phyloP scores from a whole-genome alignment of 2,888 invertebrate genomes.

The Macaria notata region DNA sequence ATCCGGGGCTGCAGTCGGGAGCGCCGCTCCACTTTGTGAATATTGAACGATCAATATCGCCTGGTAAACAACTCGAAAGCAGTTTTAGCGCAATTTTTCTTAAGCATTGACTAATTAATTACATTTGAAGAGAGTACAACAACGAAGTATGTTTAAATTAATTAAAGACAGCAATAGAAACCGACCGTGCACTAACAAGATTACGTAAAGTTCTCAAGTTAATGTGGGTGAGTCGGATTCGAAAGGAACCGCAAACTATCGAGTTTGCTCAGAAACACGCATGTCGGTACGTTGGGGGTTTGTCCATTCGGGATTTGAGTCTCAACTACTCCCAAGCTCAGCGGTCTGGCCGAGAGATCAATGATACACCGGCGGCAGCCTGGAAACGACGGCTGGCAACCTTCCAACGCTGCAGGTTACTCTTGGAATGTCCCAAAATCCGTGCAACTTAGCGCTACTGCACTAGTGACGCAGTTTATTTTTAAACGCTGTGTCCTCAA shows the following conservation, averaged over 20 bases:
- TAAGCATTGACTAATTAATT: no score
- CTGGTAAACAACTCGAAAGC: no score
- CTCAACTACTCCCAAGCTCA: slow-evolving; percentile 18
- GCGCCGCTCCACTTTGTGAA: no score
- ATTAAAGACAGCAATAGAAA: slow-evolving; percentile 15
- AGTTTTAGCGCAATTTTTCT: no score
- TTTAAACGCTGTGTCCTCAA: slow-evolving; percentile 14
- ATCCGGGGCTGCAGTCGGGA: no score
- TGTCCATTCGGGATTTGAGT: slow-evolving; percentile 20
- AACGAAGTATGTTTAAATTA: slow-evolving; percentile 9
- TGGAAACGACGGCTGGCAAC: slow-evolving; percentile 40
- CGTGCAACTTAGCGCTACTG: slow-evolving; percentile 33
- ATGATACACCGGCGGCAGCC: slow-evolving; percentile 30
- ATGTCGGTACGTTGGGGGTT: slow-evolving; percentile 21
- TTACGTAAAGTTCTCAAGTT: slow-evolving; percentile 34
- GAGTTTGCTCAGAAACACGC: slow-evolving; percentile 24
- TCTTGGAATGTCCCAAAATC: slow-evolving; percentile 42
- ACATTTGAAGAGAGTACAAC: no score
- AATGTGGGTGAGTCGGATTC: slow-evolving; percentile 28
- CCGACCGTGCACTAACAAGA: slow-evolving; percentile 15
- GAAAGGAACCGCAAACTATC: slow-evolving; percentile 33
- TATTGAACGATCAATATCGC: no score
- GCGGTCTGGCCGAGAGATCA: slow-evolving; percentile 32
- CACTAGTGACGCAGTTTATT: slow-evolving; percentile 29
- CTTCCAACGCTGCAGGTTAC: slow-evolving; percentile 45